Evolutionary conservation across 2,888 invertebrate species (phyloP), one percentile per base, ranked within the genome.

Genomic region (Holacanthella duospinosa): DNA sequence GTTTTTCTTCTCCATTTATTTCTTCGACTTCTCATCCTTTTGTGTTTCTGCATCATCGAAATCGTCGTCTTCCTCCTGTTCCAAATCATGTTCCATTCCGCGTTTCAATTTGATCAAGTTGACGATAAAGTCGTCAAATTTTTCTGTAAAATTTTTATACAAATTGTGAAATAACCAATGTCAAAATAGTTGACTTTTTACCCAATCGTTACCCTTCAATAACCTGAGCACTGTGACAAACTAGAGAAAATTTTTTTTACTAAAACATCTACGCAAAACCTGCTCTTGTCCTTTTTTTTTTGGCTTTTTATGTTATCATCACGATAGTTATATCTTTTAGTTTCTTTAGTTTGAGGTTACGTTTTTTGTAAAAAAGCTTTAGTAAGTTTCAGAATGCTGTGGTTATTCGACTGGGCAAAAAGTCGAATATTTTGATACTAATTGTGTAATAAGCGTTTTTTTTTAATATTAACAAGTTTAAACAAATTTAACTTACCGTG

Each of bases 61-160:
- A 36, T 69, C 69, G 28, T 59, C 64, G 1, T 65, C 67, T 43
- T 66, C 67, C 59, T 69, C 69, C 36, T 65, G 44, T 29, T 64
- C 66, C 21, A 69, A 60, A 24, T 65, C 60, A 1, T 25, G 24
- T 27, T 68, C 65, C 26, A 70, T 68, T 26, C 67, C 66, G 28
- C 60, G 61, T 43, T 70, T 70, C 43, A 70, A 28, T 55, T 63
- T 65, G 48, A 70, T 55, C 19, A 70, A 65, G 54, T 63, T 67
- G 48, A 66, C 12, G 29, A 70, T 66, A 55, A 70, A 68, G 43
- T 66, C 66, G 44, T 70, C 70, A 43, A 70, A 56, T 64, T 66
- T 68, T 60, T 68, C 70, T 69, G 58, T 1, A 65, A 61, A 24
- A 55, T 44, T n/a, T n/a, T n/a, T n/a, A 16, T 58, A 43, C 16